Conservation (phyloP, 2,888 invertebrate genomes). For the Pachycephus smyrnensis region DNA sequence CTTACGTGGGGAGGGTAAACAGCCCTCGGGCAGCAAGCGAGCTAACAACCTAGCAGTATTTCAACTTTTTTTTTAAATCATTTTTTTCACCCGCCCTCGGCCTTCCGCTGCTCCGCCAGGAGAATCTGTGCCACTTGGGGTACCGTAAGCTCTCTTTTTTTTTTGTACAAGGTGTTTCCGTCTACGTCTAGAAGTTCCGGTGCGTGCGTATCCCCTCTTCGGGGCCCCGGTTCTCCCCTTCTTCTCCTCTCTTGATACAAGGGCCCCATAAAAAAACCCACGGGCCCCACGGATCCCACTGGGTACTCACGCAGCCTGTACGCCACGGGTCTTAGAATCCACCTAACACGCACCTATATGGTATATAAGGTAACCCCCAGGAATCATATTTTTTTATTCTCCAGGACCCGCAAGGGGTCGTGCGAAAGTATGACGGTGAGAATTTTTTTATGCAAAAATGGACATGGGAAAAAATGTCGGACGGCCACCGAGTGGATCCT, state of each 20-base stretch:
- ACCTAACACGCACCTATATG: constrained; percentile 37
- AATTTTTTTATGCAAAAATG: constrained; percentile 65
- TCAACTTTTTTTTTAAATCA: constrained; percentile 51
- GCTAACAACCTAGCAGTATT: constrained; percentile 58
- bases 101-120: constrained; percentile 41
- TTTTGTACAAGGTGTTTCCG: constrained; percentile 60
- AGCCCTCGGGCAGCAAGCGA: constrained; percentile 20
- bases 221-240: constrained; percentile 16
- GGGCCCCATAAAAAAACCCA: constrained; percentile 18
- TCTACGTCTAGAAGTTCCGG: constrained; percentile 48
- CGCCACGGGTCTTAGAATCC: constrained; percentile 28
- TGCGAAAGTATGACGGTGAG: constrained; percentile 61
- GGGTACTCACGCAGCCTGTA: constrained; percentile 6
- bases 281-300: constrained; percentile 16
- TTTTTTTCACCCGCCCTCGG: constrained; percentile 42
- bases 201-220: constrained; percentile 21
- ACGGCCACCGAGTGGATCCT: constrained; percentile 34
- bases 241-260: constrained; percentile 18
- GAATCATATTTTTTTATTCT: constrained; percentile 36
- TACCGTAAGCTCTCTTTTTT: constrained; percentile 57
- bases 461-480: constrained; percentile 62
- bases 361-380: constrained; percentile 33
- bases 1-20: constrained; percentile 14
- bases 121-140: constrained; percentile 64
- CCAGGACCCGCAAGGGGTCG: constrained; percentile 38